These are phyloP conservation scores for Plecotus auritus DNA, from an alignment of 2,113 vertebrate genomes.

Conservation along the genomic window DNA sequence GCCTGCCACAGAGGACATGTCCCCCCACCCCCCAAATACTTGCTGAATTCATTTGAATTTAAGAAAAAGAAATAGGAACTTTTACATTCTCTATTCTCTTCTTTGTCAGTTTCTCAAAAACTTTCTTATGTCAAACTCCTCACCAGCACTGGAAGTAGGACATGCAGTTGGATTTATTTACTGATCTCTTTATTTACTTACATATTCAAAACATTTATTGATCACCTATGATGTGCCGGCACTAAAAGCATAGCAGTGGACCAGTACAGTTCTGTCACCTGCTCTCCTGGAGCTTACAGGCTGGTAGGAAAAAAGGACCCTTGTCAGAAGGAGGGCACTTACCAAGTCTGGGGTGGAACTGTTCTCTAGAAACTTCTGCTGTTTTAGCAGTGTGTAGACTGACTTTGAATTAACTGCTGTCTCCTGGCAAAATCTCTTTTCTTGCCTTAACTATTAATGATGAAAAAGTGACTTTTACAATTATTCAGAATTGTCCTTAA, in stretches of 20 bases:
- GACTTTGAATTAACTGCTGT: not conserved
- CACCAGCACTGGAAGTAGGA: not conserved
- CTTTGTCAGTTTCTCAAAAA: not conserved
- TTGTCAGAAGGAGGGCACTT: not conserved
- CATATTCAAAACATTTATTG: not conserved
- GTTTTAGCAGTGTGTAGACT: not conserved
- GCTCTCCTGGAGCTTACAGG: not conserved
- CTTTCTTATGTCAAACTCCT: not conserved
- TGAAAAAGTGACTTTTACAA: constrained; percentile 7
- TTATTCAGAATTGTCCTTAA: constrained; percentile 27
- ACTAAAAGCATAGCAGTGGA: not conserved
- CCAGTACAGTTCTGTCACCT: not conserved
- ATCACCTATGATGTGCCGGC: not conserved
- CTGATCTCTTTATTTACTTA: not conserved
- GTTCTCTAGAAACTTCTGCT: not conserved
- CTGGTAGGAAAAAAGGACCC: not conserved
- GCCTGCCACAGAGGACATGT: not conserved
- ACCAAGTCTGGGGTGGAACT: not conserved
- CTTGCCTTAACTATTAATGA: not conserved
- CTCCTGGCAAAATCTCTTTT: not conserved
- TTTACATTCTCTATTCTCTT: not conserved
- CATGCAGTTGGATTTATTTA: not conserved
- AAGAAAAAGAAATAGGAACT: constrained; percentile 15
- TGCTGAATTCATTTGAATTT: not conserved
- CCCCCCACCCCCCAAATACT: not conserved